phyloP scores from a whole-genome alignment of 2,797 vertebrate genomes.

The Sebastes minor region DNA sequence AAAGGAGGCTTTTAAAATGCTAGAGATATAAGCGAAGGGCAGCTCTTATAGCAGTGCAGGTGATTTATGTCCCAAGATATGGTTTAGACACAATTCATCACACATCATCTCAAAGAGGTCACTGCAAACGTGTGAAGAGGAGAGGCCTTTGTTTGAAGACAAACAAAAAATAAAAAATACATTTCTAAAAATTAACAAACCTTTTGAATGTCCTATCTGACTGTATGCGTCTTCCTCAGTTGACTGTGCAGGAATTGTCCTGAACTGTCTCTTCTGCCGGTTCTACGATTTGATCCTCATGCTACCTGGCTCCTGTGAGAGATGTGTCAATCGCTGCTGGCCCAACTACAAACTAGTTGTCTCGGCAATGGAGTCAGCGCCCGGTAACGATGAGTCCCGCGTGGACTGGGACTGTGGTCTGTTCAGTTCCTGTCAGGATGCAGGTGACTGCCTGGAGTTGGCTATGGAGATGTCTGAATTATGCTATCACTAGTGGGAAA shows the following conservation, averaged over 20 bases:
- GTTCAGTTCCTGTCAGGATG: conserved; percentile 88
- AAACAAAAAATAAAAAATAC: neutral
- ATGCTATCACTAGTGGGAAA: conserved; percentile 85
- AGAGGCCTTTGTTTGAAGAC: neutral
- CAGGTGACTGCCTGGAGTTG: conserved; percentile 91
- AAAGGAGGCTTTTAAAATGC: conserved; percentile 81
- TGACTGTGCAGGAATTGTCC: conserved; percentile 91
- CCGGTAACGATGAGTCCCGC: conserved; percentile 81
- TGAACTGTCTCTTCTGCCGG: conserved; percentile 95
- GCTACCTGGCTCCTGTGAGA: conserved; percentile 87
- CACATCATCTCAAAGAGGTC: conserved; percentile 35
- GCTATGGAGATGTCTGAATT: conserved; percentile 97
- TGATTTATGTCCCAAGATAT: conserved; percentile 65
- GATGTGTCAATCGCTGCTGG: conserved; percentile 82
- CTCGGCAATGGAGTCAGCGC: conserved; percentile 68
- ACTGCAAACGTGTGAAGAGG: conserved; percentile 21
- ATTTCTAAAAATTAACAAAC: neutral
- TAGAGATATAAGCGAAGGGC: conserved; percentile 74
- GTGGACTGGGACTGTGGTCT: conserved; percentile 89
- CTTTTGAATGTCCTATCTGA: conserved; percentile 2
- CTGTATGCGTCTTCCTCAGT: conserved; percentile 78
- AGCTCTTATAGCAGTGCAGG: conserved; percentile 32
- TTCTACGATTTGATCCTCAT: conserved; percentile 91
- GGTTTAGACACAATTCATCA: conserved; percentile 53
- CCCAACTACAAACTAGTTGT: conserved; percentile 85